These are phyloP conservation scores for Patella caerulea DNA, from an alignment of 2,888 invertebrate genomes.

Conservation along the genomic window DNA sequence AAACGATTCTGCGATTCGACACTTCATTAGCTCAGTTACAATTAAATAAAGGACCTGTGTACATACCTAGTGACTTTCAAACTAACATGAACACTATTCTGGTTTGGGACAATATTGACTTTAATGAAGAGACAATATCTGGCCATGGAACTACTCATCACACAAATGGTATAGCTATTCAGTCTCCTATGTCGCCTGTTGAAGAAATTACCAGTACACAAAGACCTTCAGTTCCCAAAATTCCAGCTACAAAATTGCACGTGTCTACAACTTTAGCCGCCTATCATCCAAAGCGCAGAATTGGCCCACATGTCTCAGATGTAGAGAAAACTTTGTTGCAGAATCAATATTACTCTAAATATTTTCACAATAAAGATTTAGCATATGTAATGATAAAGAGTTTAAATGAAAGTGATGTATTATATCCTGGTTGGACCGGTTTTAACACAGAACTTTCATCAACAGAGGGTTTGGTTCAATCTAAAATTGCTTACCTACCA, in stretches of 20 bases:
- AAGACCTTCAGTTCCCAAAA: not conserved
- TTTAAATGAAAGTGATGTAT: no score
- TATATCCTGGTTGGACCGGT: not conserved
- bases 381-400: not conserved
- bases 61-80: not conserved
- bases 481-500: not conserved
- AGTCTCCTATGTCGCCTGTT: not conserved
- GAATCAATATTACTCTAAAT: not conserved
- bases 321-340: not conserved
- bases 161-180: slow-evolving; percentile 10
- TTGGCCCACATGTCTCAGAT: not conserved
- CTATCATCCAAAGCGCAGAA: not conserved
- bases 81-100: slow-evolving; percentile 1
- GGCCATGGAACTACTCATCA: slow-evolving; percentile 13
- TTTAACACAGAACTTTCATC: not conserved
- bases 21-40: slow-evolving; percentile 12
- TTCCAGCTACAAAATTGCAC: not conserved
- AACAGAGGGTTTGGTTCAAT: not conserved
- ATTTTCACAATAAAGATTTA: not conserved
- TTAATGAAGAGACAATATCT: slow-evolving; percentile 18
- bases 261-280: not conserved
- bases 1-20: not conserved
- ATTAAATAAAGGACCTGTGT: not conserved
- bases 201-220: no score
- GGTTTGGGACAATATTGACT: slow-evolving; percentile 27